These are phyloP conservation scores for Eidolon helvum DNA, from an alignment of 2,113 vertebrate species.

Conservation along the genomic window DNA sequence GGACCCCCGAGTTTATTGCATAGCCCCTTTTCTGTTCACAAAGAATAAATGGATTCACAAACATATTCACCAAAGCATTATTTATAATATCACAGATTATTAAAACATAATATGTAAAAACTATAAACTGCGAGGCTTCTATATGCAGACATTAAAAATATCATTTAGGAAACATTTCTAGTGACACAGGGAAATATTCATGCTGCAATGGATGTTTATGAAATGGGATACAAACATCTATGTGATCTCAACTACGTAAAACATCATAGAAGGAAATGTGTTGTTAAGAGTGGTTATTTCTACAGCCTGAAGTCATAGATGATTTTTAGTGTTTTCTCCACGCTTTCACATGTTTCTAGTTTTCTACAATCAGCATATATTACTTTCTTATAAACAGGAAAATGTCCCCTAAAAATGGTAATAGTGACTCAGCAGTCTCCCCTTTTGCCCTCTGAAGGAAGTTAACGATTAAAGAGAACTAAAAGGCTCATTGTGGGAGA, in stretches of 20 bases:
- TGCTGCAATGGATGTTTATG: neutral
- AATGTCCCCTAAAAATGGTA: neutral
- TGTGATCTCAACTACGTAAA: neutral
- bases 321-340: neutral
- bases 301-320: neutral
- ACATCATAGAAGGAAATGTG: neutral
- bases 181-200: neutral
- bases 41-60: neutral
- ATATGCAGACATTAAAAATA: neutral
- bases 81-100: neutral
- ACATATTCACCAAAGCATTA: neutral
- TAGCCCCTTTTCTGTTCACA: neutral
- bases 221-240: neutral
- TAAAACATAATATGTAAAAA: neutral
- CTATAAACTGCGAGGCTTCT: neutral
- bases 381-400: constrained; percentile 38
- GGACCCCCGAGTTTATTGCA: neutral
- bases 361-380: neutral
- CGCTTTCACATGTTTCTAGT: neutral
- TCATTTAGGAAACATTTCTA: neutral
- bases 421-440: neutral
- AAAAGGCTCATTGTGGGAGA: neutral
- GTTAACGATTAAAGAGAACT: neutral
- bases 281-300: neutral
- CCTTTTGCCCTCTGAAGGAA: neutral